Conservation (phyloP, 2,113 vertebrate genomes). For the Mobula birostris region DNA sequence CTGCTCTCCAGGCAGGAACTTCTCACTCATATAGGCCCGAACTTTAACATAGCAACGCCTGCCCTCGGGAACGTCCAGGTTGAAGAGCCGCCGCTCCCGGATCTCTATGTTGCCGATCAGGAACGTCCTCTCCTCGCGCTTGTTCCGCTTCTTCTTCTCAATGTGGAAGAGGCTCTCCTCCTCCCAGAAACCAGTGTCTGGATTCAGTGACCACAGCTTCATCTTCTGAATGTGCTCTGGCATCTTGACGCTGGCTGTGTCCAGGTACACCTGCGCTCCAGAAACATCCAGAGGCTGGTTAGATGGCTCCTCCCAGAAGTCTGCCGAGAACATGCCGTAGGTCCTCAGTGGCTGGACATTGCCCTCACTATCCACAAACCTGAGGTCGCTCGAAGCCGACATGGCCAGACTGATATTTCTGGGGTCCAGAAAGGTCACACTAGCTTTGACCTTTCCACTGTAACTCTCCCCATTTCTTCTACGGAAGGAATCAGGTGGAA, state of each 20-base stretch:
- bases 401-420: slow-evolving; percentile 70
- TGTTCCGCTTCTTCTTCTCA: slow-evolving; percentile 52
- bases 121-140: slow-evolving; percentile 85
- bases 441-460: slow-evolving; percentile 74
- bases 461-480: slow-evolving; percentile 69
- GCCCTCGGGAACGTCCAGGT: slow-evolving; percentile 88
- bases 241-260: slow-evolving; percentile 75
- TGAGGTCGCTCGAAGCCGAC: slow-evolving; percentile 80
- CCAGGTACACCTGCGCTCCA: slow-evolving; percentile 71
- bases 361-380: slow-evolving; percentile 72
- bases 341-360: slow-evolving; percentile 79
- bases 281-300: slow-evolving; percentile 63
- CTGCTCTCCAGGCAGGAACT: slow-evolving; percentile 77
- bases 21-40: slow-evolving; percentile 85
- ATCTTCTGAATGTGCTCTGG: slow-evolving; percentile 77
- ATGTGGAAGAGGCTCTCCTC: slow-evolving; percentile 70
- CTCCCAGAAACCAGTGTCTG: slow-evolving; percentile 83
- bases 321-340: slow-evolving; percentile 90
- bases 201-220: slow-evolving; percentile 88
- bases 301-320: slow-evolving; percentile 71
- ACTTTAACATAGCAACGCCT: slow-evolving; percentile 96
- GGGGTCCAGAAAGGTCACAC: slow-evolving; percentile 87
- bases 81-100: slow-evolving; percentile 85
- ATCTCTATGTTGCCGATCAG: slow-evolving; percentile 88
- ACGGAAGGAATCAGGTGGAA: slow-evolving; percentile 72